phyloP scores from a whole-genome alignment of 2,797 vertebrate species.

The Danio aesculapii region DNA sequence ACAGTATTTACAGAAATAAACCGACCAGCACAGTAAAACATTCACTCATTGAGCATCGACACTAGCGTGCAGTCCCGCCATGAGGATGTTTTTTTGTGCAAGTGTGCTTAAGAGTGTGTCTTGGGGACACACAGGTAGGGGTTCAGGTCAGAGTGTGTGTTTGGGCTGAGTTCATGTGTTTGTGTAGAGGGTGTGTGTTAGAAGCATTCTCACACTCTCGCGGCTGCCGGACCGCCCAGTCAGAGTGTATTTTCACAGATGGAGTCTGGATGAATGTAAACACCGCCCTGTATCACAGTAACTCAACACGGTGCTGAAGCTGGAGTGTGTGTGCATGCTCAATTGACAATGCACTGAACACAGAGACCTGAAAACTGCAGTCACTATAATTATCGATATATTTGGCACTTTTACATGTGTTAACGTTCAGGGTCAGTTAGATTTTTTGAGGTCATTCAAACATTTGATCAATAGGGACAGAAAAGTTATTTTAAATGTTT shows the following conservation, averaged over 20 bases:
- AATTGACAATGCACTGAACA: slow-evolving; percentile 21
- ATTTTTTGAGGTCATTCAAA: too few relatives aligned
- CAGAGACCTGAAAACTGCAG: background rate
- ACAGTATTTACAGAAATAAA: background rate
- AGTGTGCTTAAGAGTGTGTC: slow-evolving; percentile 46
- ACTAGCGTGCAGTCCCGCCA: background rate
- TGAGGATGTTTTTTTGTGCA: slow-evolving; percentile 10
- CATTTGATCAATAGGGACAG: too few relatives aligned
- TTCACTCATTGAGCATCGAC: background rate
- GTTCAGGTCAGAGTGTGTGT: slow-evolving; percentile 55
- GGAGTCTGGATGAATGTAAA: slow-evolving; percentile 66
- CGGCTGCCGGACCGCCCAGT: slow-evolving; percentile 49
- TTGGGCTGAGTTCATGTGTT: slow-evolving; percentile 69
- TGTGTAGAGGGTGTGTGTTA: slow-evolving; percentile 64
- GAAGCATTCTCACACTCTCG: slow-evolving; percentile 62
- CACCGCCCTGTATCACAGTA: slow-evolving; percentile 63
- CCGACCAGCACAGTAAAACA: background rate
- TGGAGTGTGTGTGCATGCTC: slow-evolving; percentile 43
- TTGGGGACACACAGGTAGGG: slow-evolving; percentile 54
- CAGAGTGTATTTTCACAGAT: slow-evolving; percentile 66
- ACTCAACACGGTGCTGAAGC: slow-evolving; percentile 58
- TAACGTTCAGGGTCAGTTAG: too few relatives aligned
- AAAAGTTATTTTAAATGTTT: too few relatives aligned
- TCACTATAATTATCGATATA: background rate
- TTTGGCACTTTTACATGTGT: too few relatives aligned